A percentile compares a stretch with the other conserved stretches of the same genome.
phyloP scores from a whole-genome alignment of 2,888 invertebrate species.

The Drosophila demipolita region DNA sequence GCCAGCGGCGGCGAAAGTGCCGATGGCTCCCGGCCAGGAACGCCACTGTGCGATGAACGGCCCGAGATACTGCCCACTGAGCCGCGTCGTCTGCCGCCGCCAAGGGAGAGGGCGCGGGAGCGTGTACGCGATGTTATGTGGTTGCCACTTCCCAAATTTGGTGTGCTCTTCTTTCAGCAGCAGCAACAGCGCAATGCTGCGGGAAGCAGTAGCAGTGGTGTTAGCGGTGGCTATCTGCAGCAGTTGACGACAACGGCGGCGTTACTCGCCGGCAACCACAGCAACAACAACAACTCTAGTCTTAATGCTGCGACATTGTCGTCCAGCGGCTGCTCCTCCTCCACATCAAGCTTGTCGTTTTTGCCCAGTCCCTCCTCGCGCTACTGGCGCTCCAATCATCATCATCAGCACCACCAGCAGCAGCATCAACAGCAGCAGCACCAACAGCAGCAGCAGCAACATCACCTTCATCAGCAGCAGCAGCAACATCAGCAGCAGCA shows the following conservation, averaged over 20 bases:
- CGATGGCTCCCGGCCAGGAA: constrained; percentile 92
- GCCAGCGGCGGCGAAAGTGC: constrained; percentile 87
- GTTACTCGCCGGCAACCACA: constrained; percentile 30
- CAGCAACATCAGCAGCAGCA: constrained; percentile 51
- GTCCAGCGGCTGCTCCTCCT: constrained; percentile 64
- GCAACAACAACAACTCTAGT: constrained; percentile 84
- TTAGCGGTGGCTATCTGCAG: constrained; percentile 51
- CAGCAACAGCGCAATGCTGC: constrained; percentile 38
- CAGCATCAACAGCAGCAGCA: constrained; percentile 51
- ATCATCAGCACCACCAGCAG: constrained; percentile 72
- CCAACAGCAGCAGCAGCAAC: constrained; percentile 57
- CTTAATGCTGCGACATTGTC: constrained; percentile 66
- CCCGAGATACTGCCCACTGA: constrained; percentile 91
- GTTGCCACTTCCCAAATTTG: constrained; percentile 95
- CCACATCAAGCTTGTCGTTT: constrained; percentile 61
- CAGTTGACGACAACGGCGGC: constrained; percentile 46
- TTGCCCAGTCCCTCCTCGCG: constrained; percentile 72
- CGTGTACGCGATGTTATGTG: constrained; percentile 90
- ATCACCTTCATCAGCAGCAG: constrained; percentile 31
- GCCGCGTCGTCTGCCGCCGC: constrained; percentile 90
- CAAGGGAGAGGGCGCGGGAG: constrained; percentile 85
- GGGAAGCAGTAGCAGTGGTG: constrained; percentile 21
- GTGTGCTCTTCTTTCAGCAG: constrained; percentile 88
- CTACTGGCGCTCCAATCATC: constrained; percentile 79
- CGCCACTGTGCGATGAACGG: constrained; percentile 93